Percentiles rank a stretch among this genome's conserved stretches.
These are phyloP conservation scores for Calameuta idolon DNA, from an alignment of 2,888 invertebrate genomes.

Conservation along the genomic window DNA sequence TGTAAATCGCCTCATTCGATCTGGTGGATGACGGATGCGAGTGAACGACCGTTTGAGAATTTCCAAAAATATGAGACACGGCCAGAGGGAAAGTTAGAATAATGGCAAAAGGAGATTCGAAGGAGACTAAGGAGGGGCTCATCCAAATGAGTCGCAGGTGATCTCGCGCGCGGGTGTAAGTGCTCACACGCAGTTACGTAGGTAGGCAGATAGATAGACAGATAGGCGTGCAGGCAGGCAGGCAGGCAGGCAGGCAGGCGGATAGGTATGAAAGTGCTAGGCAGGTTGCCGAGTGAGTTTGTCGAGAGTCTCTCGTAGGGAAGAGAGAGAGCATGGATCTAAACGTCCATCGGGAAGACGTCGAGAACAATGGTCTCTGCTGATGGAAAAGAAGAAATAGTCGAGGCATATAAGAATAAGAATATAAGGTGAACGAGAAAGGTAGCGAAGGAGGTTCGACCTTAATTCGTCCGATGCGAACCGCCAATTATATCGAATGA, in stretches of 20 bases:
- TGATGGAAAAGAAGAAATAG: slow-evolving; percentile 3
- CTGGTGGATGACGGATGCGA: too few relatives aligned
- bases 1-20: too few relatives aligned
- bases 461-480: slow-evolving; percentile 27
- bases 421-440: too few relatives aligned
- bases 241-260: too few relatives aligned
- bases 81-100: too few relatives aligned
- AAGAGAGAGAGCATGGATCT: background rate
- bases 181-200: slow-evolving; percentile 23
- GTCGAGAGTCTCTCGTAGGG: background rate
- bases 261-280: too few relatives aligned
- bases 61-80: too few relatives aligned
- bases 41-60: too few relatives aligned
- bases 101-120: slow-evolving; percentile 15
- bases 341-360: background rate
- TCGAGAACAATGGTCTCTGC: background rate
- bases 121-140: slow-evolving; percentile 1
- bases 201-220: too few relatives aligned
- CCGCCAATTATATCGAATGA: slow-evolving; percentile 31
- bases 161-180: slow-evolving; percentile 32
- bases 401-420: background rate
- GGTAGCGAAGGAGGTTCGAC: background rate
- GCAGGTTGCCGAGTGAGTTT: background rate
- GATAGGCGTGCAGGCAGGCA: too few relatives aligned
- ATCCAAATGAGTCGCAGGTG: slow-evolving; percentile 16